Conservation (phyloP, 2,797 vertebrate species). For the Eptatretus atami region DNA sequence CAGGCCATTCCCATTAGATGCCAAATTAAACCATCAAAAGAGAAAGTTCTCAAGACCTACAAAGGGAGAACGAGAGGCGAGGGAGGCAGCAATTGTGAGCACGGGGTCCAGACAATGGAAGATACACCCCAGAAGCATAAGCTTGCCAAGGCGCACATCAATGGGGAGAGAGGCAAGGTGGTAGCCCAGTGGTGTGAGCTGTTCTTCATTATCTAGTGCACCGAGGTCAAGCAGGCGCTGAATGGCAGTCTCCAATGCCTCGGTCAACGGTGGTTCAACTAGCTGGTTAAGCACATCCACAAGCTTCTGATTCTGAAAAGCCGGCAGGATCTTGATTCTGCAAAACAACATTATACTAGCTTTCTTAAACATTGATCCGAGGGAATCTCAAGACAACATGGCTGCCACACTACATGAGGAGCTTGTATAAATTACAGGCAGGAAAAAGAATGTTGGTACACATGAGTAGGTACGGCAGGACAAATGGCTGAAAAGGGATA, state of each 20-base stretch:
- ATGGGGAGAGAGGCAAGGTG: constrained; percentile 83
- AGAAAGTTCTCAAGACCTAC: constrained; percentile 15
- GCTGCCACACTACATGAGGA: no score
- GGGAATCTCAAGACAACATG: no score
- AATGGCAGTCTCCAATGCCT: constrained; percentile 36
- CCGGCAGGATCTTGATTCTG: constrained; percentile 78
- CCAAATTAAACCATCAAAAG: no score
- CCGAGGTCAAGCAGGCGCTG: constrained; percentile 51
- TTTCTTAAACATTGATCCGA: no score
- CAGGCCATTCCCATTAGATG: no score
- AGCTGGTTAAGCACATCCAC: constrained; percentile 49
- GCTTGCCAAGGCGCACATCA: constrained; percentile 76
- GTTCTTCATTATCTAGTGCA: constrained; percentile 42
- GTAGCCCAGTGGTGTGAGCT: constrained; percentile 66
- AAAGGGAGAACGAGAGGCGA: constrained; percentile 58
- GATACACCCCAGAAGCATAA: constrained; percentile 84
- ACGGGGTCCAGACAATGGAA: constrained; percentile 86
- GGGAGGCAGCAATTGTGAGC: constrained; percentile 72
- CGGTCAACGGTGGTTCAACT: constrained; percentile 40
- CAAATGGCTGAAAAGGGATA: no score
- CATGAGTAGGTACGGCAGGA: no score
- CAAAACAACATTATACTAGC: background rate
- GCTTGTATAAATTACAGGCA: no score
- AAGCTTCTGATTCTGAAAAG: constrained; percentile 35
- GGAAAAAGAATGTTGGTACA: no score